Evolutionary conservation across 1,140 invertebrate genomes (phyloP), one percentile per base, ranked within the genome.

Genomic region (Neocloeon triangulifer): DNA sequence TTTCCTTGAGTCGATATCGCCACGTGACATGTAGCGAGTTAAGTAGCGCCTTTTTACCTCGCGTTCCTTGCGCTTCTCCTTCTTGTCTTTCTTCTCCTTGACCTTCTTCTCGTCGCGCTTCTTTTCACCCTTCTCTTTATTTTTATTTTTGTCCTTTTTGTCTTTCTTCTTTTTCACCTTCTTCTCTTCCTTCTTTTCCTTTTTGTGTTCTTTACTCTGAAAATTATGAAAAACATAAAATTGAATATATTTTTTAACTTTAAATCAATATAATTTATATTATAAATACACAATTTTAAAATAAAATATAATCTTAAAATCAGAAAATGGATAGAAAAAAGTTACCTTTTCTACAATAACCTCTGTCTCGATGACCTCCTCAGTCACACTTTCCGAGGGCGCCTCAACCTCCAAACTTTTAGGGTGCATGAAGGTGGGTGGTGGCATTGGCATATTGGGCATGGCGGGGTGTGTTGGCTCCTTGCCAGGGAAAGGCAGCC

Each of bases 151-250:
- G 8, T 55, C 41, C 52, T 62, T 70, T 33, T 76, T 71, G 41
- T 78, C 77, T 43, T 80, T 79, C 47, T 74, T 74, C 43, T 73
- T 76, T 4, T 69, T 53, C 48, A 65, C 66, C 16, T 62, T 59
- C 25, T 68, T 62, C 43, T 72, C 73, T 19, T 70, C 61, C 43
- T 70, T 69, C 40, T 69, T 73, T 34, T 73, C 69, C 30, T 69
- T 63, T 49, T 75, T 75, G 42, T 67, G 64, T 31, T 73, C 41
- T 72, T 73, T 20, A 64, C n/a, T n/a, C n/a, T n/a, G n/a, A n/a
- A n/a, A n/a, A 64, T n/a, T n/a, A n/a, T n/a, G n/a, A n/a, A n/a
- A n/a, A n/a, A n/a, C n/a, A n/a, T n/a, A n/a, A n/a, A n/a, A n/a
- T n/a, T n/a, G n/a, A n/a, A n/a, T n/a, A n/a, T n/a, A n/a, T n/a